A percentile compares a stretch with the other conserved stretches of the same genome.
These are phyloP conservation scores for Chrosomus eos DNA, from an alignment of 2,797 vertebrate genomes.

Conservation along the genomic window DNA sequence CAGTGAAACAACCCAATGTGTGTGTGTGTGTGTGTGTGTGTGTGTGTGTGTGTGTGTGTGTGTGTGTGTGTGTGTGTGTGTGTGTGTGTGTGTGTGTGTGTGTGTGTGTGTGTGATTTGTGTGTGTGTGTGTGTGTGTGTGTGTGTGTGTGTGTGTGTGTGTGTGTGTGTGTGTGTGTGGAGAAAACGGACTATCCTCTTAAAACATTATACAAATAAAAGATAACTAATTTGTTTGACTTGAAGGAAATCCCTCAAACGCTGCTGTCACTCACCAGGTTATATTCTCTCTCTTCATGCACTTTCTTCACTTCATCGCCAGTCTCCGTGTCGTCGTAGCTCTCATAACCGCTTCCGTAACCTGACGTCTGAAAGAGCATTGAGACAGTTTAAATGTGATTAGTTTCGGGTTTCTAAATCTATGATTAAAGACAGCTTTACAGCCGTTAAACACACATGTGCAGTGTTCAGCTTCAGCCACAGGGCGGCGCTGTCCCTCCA, in stretches of 20 bases:
- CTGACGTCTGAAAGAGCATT: constrained; percentile 81
- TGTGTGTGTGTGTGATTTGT: too few species aligned
- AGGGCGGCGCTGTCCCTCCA: constrained; percentile 62
- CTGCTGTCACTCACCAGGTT: constrained; percentile 64
- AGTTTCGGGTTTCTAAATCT: not conserved
- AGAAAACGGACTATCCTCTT: not conserved
- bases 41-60: too few species aligned
- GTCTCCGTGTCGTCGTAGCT: constrained; percentile 76
- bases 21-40: too few species aligned
- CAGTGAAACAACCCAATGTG: not conserved
- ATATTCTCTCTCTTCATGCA: constrained; percentile 74
- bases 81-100: not conserved
- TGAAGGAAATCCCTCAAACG: not conserved
- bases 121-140: too few species aligned
- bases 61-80: too few species aligned
- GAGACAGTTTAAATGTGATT: not conserved
- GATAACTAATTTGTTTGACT: not conserved
- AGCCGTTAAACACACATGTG: not conserved
- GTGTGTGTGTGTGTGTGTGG: too few species aligned
- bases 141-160: too few species aligned
- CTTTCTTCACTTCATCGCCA: constrained; percentile 76
- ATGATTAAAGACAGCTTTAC: not conserved
- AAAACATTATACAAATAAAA: not conserved
- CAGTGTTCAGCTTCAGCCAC: constrained; percentile 45
- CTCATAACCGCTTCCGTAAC: constrained; percentile 85